Conservation (phyloP, 2,888 invertebrate genomes). For the Lasioglossum oenotherae region DNA sequence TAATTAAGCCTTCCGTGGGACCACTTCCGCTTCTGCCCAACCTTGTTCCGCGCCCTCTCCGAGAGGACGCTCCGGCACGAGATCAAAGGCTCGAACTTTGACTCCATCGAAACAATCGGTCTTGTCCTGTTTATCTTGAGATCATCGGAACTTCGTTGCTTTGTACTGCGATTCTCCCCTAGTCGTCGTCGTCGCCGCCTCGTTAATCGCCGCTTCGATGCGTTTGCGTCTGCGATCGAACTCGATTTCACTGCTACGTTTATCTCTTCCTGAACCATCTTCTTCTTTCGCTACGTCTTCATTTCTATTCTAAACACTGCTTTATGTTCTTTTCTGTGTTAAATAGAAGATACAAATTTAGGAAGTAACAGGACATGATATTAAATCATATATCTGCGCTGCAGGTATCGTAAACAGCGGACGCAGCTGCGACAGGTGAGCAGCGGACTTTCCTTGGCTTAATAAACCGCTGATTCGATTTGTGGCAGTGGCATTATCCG, state of each 20-base stretch:
- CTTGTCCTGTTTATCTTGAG: slow-evolving; percentile 1
- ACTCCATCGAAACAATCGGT: slow-evolving; percentile 17
- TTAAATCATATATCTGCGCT: not conserved
- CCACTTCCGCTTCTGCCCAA: slow-evolving; percentile 56
- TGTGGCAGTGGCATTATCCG: slow-evolving; percentile 18
- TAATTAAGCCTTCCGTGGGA: slow-evolving; percentile 60
- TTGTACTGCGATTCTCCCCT: not conserved
- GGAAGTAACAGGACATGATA: not conserved
- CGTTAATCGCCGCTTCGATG: not conserved
- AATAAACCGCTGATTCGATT: slow-evolving; percentile 24
- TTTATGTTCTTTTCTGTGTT: not conserved
- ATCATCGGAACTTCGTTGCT: slow-evolving; percentile 14
- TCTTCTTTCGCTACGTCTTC: not conserved
- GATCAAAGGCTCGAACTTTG: slow-evolving; percentile 50
- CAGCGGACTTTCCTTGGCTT: not conserved
- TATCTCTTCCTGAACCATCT: not conserved
- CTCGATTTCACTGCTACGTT: not conserved
- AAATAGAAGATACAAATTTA: not conserved
- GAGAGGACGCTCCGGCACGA: not conserved
- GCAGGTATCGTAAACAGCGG: not conserved
- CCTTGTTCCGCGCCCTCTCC: slow-evolving; percentile 6
- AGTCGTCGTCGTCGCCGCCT: not conserved
- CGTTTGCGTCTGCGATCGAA: not conserved
- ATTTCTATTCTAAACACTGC: not conserved
- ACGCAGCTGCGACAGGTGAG: not conserved